phyloP scores from a whole-genome alignment of 2,113 vertebrate species.

The Propithecus coquereli region DNA sequence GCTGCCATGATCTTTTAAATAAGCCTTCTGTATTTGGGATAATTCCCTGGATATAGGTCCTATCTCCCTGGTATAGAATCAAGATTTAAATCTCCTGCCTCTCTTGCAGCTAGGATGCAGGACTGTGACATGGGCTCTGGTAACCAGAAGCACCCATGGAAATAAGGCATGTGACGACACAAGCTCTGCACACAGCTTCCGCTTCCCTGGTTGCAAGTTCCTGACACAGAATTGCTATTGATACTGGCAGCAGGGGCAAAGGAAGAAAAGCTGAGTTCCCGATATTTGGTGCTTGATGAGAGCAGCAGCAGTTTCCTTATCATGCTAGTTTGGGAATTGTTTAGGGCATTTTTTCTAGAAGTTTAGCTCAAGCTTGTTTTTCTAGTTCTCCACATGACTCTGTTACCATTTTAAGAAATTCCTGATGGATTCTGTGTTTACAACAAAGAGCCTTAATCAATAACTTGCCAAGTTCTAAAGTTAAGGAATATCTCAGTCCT shows the following conservation, averaged over 20 bases:
- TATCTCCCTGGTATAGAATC: neutral
- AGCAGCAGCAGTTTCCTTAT: neutral
- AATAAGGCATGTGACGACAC: neutral
- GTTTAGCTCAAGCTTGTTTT: neutral
- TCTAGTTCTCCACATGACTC: neutral
- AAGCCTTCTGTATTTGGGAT: neutral
- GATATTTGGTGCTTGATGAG: neutral
- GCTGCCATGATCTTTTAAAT: neutral
- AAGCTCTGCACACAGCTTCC: neutral
- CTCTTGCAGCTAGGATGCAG: neutral
- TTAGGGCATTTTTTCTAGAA: neutral
- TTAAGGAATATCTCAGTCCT: slow-evolving; percentile 12
- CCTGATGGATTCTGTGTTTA: neutral
- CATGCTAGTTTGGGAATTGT: neutral
- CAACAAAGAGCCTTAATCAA: slow-evolving; percentile 22
- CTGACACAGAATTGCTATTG: neutral
- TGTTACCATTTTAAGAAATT: neutral
- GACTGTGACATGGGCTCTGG: neutral
- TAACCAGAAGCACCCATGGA: neutral
- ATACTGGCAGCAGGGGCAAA: neutral
- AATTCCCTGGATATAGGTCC: neutral
- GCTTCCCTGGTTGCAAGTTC: neutral
- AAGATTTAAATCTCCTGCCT: neutral
- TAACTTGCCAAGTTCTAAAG: neutral
- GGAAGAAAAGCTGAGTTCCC: neutral